Percentiles rank a stretch among this genome's conserved stretches.
Conservation (phyloP, 2,797 vertebrate species). For the Cryptoblepharus egeriae region DNA sequence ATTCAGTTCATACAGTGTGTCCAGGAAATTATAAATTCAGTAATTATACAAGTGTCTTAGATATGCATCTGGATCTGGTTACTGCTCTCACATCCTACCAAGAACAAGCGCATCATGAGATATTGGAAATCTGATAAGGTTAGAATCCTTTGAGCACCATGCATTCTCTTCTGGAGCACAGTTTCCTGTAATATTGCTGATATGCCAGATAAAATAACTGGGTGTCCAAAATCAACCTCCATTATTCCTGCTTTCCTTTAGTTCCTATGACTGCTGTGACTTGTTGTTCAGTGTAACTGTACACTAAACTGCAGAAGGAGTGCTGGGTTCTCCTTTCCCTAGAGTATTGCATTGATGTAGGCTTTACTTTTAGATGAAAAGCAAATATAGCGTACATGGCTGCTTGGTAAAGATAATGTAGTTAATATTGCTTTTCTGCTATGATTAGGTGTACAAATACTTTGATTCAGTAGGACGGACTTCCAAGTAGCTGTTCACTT, state of each 20-base stretch:
- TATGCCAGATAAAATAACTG: slow-evolving; percentile 65
- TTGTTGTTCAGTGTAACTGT: slow-evolving; percentile 48
- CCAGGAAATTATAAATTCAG: slow-evolving; percentile 65
- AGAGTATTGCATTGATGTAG: slow-evolving; percentile 27
- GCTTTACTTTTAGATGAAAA: slow-evolving; percentile 34
- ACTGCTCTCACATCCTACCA: slow-evolving; percentile 48
- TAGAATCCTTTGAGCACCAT: slow-evolving; percentile 51
- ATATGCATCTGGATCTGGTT: slow-evolving; percentile 64
- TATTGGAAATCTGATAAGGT: slow-evolving; percentile 61
- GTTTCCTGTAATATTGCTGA: slow-evolving; percentile 64
- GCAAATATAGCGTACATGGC: slow-evolving; percentile 11
- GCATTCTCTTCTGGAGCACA: slow-evolving; percentile 49
- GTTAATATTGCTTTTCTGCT: slow-evolving; percentile 48
- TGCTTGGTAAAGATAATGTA: slow-evolving; percentile 38
- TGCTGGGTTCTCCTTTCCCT: neutral
- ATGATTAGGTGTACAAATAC: slow-evolving; percentile 41
- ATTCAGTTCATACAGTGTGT: slow-evolving; percentile 38
- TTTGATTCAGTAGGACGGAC: slow-evolving; percentile 29
- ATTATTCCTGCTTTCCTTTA: slow-evolving; percentile 55
- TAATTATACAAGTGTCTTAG: slow-evolving; percentile 50
- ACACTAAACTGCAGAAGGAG: slow-evolving; percentile 14
- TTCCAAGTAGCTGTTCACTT: slow-evolving; percentile 39
- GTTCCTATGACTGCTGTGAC: slow-evolving; percentile 41
- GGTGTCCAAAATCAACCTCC: slow-evolving; percentile 66
- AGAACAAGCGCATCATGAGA: slow-evolving; percentile 23